A percentile compares a stretch with the other conserved stretches of the same genome.
These are phyloP conservation scores for Leptopilina clavipes DNA, from an alignment of 1,140 invertebrate genomes.

Conservation along the genomic window DNA sequence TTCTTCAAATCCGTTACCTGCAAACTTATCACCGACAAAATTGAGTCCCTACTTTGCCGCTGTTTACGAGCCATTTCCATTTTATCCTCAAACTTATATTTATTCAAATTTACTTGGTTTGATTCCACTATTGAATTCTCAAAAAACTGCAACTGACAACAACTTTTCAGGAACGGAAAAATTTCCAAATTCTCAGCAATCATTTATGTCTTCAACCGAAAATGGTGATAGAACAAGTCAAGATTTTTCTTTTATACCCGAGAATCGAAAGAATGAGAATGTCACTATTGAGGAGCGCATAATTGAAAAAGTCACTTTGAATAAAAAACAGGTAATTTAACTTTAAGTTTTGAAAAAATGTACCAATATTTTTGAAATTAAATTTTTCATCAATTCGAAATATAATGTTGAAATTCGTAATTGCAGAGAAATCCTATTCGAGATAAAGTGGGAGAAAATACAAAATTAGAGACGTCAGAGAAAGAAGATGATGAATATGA, in stretches of 20 bases:
- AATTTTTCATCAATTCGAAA: too few relatives aligned
- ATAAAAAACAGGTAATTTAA: background rate
- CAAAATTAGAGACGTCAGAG: background rate
- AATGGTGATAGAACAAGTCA: background rate
- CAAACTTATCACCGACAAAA: slow-evolving; percentile 3
- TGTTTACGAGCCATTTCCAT: slow-evolving; percentile 56
- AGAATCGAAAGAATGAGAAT: background rate
- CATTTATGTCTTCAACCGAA: background rate
- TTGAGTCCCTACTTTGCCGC: slow-evolving; percentile 55
- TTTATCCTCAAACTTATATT: background rate
- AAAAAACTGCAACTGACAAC: background rate
- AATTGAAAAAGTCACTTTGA: background rate
- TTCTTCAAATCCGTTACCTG: background rate
- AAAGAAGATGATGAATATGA: background rate
- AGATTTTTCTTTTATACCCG: background rate
- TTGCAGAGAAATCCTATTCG: background rate
- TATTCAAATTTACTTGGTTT: background rate
- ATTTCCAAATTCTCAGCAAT: background rate
- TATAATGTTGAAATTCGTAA: background rate
- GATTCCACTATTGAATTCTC: slow-evolving; percentile 3
- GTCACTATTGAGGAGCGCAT: background rate
- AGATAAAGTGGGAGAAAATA: background rate
- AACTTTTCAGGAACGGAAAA: too few relatives aligned
- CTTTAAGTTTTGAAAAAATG: background rate
- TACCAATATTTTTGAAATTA: too few relatives aligned